phyloP scores from a whole-genome alignment of 2,797 vertebrate species.

The Otolemur crassicaudatus region DNA sequence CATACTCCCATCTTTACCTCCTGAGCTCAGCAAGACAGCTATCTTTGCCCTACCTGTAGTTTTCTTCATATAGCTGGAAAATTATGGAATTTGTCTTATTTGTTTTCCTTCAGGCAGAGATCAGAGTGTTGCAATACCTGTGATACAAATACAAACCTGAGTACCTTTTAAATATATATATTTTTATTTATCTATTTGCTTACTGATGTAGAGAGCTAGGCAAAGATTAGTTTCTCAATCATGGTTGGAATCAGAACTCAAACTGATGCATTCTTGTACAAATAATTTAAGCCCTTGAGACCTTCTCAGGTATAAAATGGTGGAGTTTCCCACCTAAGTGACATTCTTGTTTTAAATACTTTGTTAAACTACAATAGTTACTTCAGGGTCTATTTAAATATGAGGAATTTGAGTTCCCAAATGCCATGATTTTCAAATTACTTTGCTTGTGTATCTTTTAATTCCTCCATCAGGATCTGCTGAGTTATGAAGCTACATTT shows the following conservation, averaged over 20 bases:
- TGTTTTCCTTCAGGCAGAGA: background rate
- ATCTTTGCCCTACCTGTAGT: background rate
- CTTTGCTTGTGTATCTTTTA: background rate
- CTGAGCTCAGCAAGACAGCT: background rate
- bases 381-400: background rate
- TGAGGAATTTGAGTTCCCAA: background rate
- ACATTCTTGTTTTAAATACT: conserved; percentile 6
- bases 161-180: background rate
- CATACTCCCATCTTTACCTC: background rate
- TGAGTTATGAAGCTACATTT: background rate
- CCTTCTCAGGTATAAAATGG: background rate
- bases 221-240: background rate
- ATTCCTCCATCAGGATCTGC: background rate
- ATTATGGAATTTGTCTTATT: background rate
- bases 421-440: background rate
- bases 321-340: background rate
- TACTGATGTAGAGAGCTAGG: background rate
- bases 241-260: background rate
- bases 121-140: background rate
- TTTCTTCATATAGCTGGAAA: background rate
- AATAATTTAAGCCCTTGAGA: background rate
- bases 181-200: conserved; percentile 14
- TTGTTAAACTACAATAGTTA: background rate
- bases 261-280: background rate
- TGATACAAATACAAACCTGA: background rate